Conservation (phyloP, 2,797 vertebrate genomes). For the Lemur catta region DNA sequence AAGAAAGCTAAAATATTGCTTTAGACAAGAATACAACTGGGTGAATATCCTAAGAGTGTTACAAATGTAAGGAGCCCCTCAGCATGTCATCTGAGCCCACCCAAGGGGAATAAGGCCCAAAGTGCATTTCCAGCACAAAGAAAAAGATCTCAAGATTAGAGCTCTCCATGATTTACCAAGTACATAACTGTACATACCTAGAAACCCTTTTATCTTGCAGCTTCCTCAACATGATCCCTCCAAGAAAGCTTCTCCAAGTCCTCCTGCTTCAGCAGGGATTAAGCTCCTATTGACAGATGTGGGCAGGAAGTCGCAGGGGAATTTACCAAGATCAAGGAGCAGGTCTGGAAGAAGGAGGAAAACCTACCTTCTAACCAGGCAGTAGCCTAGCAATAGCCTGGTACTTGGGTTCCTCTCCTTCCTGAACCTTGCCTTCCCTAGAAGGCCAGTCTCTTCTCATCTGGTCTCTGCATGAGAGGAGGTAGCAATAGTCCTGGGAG, state of each 20-base stretch:
- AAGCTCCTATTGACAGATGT: background rate
- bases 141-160: background rate
- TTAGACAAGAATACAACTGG: background rate
- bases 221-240: background rate
- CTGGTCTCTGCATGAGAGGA: background rate
- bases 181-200: background rate
- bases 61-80: background rate
- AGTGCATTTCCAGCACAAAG: background rate
- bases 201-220: background rate
- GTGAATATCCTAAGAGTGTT: background rate
- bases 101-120: background rate
- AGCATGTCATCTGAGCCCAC: background rate
- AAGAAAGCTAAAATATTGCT: slow-evolving; percentile 5
- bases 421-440: background rate
- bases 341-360: background rate
- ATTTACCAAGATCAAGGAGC: background rate
- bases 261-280: background rate
- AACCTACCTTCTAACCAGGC: background rate
- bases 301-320: background rate
- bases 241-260: background rate
- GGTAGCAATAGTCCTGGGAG: background rate
- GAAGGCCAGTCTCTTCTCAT: background rate
- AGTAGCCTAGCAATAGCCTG: background rate
- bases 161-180: background rate
- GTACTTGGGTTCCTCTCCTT: background rate